phyloP scores from a whole-genome alignment of 2,888 invertebrate genomes.

The Peribatodes rhomboidaria region DNA sequence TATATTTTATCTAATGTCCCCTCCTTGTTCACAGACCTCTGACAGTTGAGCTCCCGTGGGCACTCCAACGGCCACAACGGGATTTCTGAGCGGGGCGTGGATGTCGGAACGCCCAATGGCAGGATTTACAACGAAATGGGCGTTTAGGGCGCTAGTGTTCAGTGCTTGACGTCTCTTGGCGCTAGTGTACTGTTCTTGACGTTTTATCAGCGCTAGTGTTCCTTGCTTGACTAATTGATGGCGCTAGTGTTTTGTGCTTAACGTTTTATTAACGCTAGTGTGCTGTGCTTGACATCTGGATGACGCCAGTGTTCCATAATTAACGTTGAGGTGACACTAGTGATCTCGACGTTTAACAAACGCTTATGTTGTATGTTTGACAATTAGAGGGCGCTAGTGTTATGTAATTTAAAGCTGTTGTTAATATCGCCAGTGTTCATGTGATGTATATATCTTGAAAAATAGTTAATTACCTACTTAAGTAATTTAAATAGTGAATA shows the following conservation, averaged over 20 bases:
- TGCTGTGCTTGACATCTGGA: neutral
- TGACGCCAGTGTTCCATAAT: neutral
- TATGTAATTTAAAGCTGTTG: neutral
- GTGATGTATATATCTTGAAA: slow-evolving; percentile 20
- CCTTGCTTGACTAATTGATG: neutral
- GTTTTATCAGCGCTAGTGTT: neutral
- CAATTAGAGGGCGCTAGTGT: neutral
- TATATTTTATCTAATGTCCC: neutral
- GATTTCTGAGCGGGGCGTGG: slow-evolving; percentile 74
- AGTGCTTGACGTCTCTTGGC: neutral
- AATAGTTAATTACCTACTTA: neutral
- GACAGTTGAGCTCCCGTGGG: slow-evolving; percentile 85
- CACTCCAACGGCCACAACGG: slow-evolving; percentile 79
- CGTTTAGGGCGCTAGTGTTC: slow-evolving; percentile 53
- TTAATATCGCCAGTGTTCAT: slow-evolving; percentile 12
- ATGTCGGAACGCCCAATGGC: slow-evolving; percentile 68
- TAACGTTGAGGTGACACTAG: neutral
- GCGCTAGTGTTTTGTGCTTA: neutral
- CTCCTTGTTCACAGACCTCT: slow-evolving; percentile 70
- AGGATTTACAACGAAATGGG: slow-evolving; percentile 79
- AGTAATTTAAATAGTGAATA: slow-evolving; percentile 1
- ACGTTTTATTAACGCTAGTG: slow-evolving; percentile 5
- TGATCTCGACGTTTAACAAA: neutral
- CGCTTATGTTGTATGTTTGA: neutral
- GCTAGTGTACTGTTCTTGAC: neutral